Percentiles rank a stretch among this genome's conserved stretches.
These are phyloP conservation scores for Laupala kohalensis DNA, from an alignment of 1,140 invertebrate genomes.

Conservation along the genomic window DNA sequence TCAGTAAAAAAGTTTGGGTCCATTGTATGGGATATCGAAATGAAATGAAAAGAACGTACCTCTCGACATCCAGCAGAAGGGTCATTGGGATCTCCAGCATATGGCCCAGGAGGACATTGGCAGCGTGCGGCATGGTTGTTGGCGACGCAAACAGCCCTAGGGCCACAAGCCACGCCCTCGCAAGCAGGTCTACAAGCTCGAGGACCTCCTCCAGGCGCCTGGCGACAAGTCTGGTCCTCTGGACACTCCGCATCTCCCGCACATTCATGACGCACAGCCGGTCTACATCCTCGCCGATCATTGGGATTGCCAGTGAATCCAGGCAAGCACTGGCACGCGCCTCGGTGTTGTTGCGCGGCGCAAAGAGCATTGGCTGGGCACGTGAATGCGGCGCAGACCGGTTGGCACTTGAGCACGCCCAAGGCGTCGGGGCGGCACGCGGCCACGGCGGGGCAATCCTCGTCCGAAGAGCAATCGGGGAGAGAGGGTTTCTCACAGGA, in stretches of 20 bases:
- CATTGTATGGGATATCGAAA: background rate
- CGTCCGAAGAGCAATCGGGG: conserved; percentile 58
- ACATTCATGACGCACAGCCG: conserved; percentile 56
- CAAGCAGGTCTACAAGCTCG: conserved; percentile 58
- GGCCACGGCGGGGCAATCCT: conserved; percentile 52
- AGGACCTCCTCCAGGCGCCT: conserved; percentile 27
- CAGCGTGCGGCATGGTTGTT: conserved; percentile 80
- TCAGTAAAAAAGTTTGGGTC: background rate
- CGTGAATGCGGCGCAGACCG: conserved; percentile 62
- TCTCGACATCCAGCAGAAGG: conserved; percentile 49
- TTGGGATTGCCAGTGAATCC: conserved; percentile 78
- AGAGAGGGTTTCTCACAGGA: conserved; percentile 71
- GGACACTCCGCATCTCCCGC: conserved; percentile 63
- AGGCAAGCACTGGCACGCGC: conserved; percentile 62
- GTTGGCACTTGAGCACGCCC: conserved; percentile 66
- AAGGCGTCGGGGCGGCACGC: conserved; percentile 69
- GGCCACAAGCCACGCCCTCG: conserved; percentile 59
- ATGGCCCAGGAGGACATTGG: conserved; percentile 68
- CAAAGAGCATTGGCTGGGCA: conserved; percentile 74
- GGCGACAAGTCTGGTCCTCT: conserved; percentile 61
- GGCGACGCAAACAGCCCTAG: conserved; percentile 68
- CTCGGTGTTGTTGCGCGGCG: conserved; percentile 54
- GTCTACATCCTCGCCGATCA: conserved; percentile 69
- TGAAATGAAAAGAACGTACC: background rate
- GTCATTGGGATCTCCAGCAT: conserved; percentile 69